phyloP scores from a whole-genome alignment of 2,888 invertebrate genomes.

The Lepidocyrtoides sp. region DNA sequence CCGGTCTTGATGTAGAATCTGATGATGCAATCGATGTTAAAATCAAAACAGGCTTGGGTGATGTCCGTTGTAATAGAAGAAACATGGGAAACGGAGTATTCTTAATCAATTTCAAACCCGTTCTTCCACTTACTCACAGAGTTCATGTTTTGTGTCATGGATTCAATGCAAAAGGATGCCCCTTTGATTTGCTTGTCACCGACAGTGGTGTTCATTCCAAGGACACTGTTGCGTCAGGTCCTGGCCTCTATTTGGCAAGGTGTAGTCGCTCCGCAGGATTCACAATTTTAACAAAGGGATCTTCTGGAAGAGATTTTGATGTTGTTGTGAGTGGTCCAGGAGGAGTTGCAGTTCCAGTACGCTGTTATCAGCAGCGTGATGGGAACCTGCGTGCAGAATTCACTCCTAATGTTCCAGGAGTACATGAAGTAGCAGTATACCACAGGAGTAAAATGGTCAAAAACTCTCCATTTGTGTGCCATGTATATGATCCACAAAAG shows the following conservation, averaged over 20 bases:
- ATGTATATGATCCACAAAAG: constrained; percentile 95
- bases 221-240: constrained; percentile 84
- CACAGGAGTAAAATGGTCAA: constrained; percentile 96
- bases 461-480: constrained; percentile 97
- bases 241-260: constrained; percentile 84
- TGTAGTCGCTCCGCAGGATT: constrained; percentile 84
- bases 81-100: constrained; percentile 91
- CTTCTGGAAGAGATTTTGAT: constrained; percentile 93
- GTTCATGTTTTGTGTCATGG: constrained; percentile 95
- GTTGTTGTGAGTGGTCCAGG: constrained; percentile 95
- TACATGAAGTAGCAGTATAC: constrained; percentile 92
- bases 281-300: constrained; percentile 85
- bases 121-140: constrained; percentile 94
- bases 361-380: constrained; percentile 98
- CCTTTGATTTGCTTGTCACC: constrained; percentile 84
- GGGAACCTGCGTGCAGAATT: constrained; percentile 98
- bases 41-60: constrained; percentile 93
- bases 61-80: constrained; percentile 94
- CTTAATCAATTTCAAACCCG: constrained; percentile 96
- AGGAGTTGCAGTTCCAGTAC: constrained; percentile 92
- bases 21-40: constrained; percentile 93
- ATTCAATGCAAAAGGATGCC: constrained; percentile 89
- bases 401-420: constrained; percentile 86
- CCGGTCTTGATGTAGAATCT: constrained; percentile 89
- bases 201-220: constrained; percentile 84